Conservation (phyloP, 2,888 invertebrate species). For the Gandaritis pyraliata region DNA sequence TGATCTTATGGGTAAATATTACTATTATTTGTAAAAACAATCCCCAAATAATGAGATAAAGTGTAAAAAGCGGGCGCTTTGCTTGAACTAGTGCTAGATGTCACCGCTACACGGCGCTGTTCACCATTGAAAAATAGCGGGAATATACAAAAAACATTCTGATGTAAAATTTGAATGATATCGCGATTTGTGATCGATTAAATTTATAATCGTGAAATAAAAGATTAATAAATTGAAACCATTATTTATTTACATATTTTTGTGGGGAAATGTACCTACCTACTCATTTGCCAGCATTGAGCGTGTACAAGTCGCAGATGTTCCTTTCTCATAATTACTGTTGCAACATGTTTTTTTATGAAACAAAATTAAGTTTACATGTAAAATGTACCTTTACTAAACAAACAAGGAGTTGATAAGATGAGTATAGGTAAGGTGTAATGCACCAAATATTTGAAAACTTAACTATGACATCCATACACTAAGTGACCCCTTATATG, state of each 20-base stretch:
- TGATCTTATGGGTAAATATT: constrained; percentile 22
- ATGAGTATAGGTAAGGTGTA: too few species aligned
- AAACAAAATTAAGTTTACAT: too few species aligned
- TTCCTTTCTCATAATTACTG: background rate
- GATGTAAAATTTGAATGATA: too few species aligned
- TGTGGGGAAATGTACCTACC: background rate
- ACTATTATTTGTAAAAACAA: constrained; percentile 2
- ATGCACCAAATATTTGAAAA: too few species aligned
- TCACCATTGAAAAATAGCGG: constrained; percentile 56
- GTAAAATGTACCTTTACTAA: too few species aligned
- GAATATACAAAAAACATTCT: constrained; percentile 51
- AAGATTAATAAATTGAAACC: background rate
- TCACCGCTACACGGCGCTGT: constrained; percentile 55
- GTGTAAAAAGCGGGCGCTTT: constrained; percentile 51
- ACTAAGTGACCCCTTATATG: too few species aligned
- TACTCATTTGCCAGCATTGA: background rate
- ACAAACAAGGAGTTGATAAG: too few species aligned
- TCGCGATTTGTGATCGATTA: too few species aligned
- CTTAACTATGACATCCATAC: too few species aligned
- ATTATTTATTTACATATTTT: constrained; percentile 2
- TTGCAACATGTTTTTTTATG: too few species aligned
- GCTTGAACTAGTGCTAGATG: constrained; percentile 57
- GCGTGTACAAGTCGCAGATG: background rate
- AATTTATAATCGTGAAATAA: background rate
- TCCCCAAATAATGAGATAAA: constrained; percentile 38